Conservation (phyloP, 1,140 invertebrate genomes). For the Drosophila persimilis region DNA sequence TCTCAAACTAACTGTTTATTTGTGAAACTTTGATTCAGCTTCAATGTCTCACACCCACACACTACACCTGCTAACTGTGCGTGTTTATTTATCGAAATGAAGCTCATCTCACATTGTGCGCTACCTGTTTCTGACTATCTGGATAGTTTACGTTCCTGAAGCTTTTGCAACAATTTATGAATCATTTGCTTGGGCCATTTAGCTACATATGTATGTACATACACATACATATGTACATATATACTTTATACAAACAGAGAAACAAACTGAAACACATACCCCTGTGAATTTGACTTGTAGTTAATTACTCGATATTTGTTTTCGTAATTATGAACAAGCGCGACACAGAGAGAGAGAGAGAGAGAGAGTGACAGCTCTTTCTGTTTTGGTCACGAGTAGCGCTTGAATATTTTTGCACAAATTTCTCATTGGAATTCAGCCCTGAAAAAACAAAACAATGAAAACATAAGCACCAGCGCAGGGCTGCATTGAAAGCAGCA, state of each 20-base stretch:
- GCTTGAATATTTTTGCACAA: slow-evolving; percentile 14
- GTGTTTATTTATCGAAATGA: too few relatives aligned
- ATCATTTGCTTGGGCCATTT: slow-evolving; percentile 35
- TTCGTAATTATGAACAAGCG: slow-evolving; percentile 39
- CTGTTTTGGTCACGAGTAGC: slow-evolving; percentile 57
- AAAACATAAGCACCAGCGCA: slow-evolving; percentile 29
- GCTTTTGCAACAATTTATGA: slow-evolving; percentile 40
- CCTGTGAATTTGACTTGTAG: slow-evolving; percentile 22
- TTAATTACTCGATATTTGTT: slow-evolving; percentile 39
- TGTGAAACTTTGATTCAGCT: slow-evolving; percentile 9
- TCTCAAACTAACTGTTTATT: slow-evolving; percentile 21
- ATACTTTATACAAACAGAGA: neutral
- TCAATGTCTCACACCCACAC: too few relatives aligned
- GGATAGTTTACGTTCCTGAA: slow-evolving; percentile 4
- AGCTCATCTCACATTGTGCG: too few relatives aligned
- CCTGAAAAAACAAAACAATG: slow-evolving; percentile 42
- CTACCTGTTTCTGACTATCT: neutral
- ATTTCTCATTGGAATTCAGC: slow-evolving; percentile 64
- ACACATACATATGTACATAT: too few relatives aligned
- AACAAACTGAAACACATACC: slow-evolving; percentile 7
- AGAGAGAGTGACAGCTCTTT: slow-evolving; percentile 20
- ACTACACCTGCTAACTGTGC: too few relatives aligned
- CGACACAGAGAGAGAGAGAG: slow-evolving; percentile 13
- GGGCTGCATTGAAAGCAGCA: slow-evolving; percentile 11
- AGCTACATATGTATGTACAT: neutral